Percentiles rank a stretch among this genome's conserved stretches.
phyloP scores from a whole-genome alignment of 2,888 invertebrate species.

The Oscheius myriophilus region DNA sequence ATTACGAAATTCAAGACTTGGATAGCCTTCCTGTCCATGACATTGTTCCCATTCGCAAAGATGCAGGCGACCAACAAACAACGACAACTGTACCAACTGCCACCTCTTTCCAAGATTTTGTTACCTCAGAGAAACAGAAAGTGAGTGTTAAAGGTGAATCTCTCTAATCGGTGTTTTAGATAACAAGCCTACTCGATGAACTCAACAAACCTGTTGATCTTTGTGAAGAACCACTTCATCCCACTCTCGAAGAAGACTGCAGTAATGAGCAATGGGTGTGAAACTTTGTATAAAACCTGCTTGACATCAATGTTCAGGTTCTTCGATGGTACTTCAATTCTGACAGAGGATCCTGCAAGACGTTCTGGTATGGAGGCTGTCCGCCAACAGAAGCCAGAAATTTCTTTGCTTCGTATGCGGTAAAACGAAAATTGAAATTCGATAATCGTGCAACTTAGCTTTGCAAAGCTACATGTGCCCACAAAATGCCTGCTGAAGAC shows the following conservation, averaged over 20 bases:
- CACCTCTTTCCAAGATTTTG: slow-evolving; percentile 10
- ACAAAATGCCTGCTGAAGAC: slow-evolving; percentile 15
- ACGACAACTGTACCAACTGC: not conserved
- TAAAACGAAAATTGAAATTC: not conserved
- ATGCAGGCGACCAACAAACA: not conserved
- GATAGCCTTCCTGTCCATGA: too few relatives aligned
- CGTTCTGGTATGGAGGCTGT: slow-evolving; percentile 69
- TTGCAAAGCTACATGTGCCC: slow-evolving; percentile 32
- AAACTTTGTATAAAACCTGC: not conserved
- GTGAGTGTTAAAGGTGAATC: not conserved
- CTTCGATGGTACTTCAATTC: slow-evolving; percentile 50
- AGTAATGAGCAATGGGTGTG: slow-evolving; percentile 50
- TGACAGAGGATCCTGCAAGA: slow-evolving; percentile 51
- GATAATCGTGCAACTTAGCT: too few relatives aligned
- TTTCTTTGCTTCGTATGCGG: slow-evolving; percentile 49
- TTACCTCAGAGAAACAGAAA: slow-evolving; percentile 8
- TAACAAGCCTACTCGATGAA: slow-evolving; percentile 14
- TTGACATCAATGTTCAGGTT: slow-evolving; percentile 16
- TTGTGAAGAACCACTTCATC: slow-evolving; percentile 51
- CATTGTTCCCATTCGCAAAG: not conserved
- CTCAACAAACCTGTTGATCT: slow-evolving; percentile 39
- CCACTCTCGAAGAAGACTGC: slow-evolving; percentile 57
- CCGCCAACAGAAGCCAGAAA: slow-evolving; percentile 41
- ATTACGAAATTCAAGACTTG: not conserved
- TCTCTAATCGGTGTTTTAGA: not conserved